Evolutionary conservation across 2,113 vertebrate species (phyloP).

Genomic region (Macquaria australasica): DNA sequence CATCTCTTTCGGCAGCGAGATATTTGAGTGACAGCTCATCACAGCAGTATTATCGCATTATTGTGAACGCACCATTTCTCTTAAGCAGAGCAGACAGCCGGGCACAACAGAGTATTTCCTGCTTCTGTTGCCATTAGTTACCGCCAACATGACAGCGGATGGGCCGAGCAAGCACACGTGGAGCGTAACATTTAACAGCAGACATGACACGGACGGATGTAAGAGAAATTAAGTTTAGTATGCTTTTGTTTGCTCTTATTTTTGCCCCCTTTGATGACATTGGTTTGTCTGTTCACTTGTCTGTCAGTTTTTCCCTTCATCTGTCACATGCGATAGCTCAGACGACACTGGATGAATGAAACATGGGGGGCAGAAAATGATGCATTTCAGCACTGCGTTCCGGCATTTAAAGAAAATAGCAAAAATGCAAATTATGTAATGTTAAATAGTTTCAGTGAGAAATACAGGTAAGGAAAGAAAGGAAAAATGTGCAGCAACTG

Average conservation of each 20-base stretch:
- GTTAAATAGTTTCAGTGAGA: background rate
- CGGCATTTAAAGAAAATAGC: background rate
- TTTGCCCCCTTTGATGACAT: background rate
- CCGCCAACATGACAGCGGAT: conserved; percentile 17
- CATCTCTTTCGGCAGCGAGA: conserved; percentile 3
- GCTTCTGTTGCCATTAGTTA: conserved; percentile 36
- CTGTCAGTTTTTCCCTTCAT: conserved; percentile 28
- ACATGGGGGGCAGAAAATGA: background rate
- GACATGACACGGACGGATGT: background rate
- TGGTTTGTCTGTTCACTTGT: background rate
- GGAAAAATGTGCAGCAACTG: background rate
- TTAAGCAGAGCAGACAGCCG: conserved; percentile 54
- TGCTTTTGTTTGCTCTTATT: background rate
- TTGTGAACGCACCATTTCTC: conserved; percentile 32
- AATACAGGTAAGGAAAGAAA: background rate
- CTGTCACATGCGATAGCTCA: conserved; percentile 16
- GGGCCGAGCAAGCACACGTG: background rate
- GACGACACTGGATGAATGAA: conserved; percentile 10
- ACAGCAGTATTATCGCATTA: conserved; percentile 49
- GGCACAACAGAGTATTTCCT: conserved; percentile 41
- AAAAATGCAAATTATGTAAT: background rate
- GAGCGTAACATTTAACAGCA: background rate
- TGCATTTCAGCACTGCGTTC: conserved; percentile 16
- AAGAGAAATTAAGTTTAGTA: background rate
- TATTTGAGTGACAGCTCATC: conserved; percentile 62